Evolutionary conservation across 2,113 vertebrate species (phyloP).

Genomic region (Otolemur garnettii): DNA sequence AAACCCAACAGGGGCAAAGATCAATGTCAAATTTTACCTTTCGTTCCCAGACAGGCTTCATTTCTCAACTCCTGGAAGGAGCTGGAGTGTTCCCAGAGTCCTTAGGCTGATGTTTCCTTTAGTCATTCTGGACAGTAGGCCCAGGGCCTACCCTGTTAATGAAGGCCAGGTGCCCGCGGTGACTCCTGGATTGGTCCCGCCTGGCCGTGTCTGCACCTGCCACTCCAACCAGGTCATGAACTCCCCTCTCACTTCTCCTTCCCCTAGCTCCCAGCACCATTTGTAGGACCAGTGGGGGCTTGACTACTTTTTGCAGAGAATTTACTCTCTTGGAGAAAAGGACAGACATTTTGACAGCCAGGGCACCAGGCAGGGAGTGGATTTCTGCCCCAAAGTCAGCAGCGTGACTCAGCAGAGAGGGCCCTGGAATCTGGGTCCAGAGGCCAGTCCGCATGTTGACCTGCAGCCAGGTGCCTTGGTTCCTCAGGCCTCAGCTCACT

Average conservation of each 20-base stretch:
- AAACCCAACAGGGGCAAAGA: not conserved
- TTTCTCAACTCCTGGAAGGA: not conserved
- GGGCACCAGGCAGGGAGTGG: not conserved
- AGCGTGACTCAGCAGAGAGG: fast-evolving
- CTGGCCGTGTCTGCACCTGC: not conserved
- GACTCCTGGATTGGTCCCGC: fast-evolving
- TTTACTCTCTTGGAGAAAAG: not conserved
- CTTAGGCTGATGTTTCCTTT: not conserved
- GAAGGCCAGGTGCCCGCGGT: fast-evolving
- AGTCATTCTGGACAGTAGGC: not conserved
- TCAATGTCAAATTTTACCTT: not conserved
- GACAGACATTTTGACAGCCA: not conserved
- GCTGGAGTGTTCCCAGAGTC: not conserved
- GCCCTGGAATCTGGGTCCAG: too few relatives aligned
- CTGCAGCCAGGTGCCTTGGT: fast-evolving
- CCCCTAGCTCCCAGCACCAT: not conserved
- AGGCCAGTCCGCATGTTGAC: not conserved
- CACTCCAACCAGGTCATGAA: fast-evolving
- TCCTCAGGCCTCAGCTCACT: not conserved
- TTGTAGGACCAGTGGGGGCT: not conserved
- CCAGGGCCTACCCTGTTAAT: not conserved
- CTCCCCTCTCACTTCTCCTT: not conserved
- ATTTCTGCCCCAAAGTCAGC: not conserved
- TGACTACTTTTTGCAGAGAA: not conserved
- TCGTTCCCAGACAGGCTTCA: not conserved